Percentiles rank a stretch among this genome's conserved stretches.
phyloP scores from a whole-genome alignment of 2,797 vertebrate species.

The Ctenopoma kingsleyae region DNA sequence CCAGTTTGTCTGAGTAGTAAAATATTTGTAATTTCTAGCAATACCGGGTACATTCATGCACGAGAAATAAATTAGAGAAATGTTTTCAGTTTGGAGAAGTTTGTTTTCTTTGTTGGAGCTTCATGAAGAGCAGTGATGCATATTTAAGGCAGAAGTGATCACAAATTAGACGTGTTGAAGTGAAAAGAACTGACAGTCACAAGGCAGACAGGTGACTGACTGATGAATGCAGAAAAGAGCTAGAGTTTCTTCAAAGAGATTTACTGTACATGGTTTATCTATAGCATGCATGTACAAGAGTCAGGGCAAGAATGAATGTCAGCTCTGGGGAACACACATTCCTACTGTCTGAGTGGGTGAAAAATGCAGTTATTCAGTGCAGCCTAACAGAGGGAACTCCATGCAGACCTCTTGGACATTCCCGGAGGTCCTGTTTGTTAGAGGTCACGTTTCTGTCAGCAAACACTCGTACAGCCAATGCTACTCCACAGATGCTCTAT shows the following conservation, averaged over 20 bases:
- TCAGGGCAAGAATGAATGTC: constrained; percentile 22
- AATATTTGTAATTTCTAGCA: background rate
- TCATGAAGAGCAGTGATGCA: background rate
- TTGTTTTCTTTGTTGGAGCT: background rate
- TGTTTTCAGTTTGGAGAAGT: constrained; percentile 35
- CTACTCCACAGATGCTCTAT: constrained; percentile 22
- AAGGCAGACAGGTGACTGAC: constrained; percentile 46
- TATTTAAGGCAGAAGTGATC: constrained; percentile 1
- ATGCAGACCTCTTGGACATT: constrained; percentile 58
- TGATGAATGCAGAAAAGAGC: constrained; percentile 28
- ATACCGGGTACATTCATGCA: background rate
- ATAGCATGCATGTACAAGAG: constrained; percentile 25
- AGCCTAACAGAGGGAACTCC: constrained; percentile 45
- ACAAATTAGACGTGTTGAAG: constrained; percentile 30
- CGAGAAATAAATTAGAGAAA: constrained; percentile 29
- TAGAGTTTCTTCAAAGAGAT: constrained; percentile 44
- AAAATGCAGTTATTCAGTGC: constrained; percentile 56
- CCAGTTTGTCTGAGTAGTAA: background rate
- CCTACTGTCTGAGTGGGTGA: constrained; percentile 37
- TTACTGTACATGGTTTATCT: constrained; percentile 52
- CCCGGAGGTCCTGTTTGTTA: constrained; percentile 49
- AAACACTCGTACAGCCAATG: constrained; percentile 5
- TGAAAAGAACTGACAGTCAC: constrained; percentile 25
- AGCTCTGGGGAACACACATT: constrained; percentile 34
- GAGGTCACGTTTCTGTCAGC: constrained; percentile 28